Evolutionary conservation across 1,140 invertebrate species (phyloP).

Genomic region (Platyscapa corneri): DNA sequence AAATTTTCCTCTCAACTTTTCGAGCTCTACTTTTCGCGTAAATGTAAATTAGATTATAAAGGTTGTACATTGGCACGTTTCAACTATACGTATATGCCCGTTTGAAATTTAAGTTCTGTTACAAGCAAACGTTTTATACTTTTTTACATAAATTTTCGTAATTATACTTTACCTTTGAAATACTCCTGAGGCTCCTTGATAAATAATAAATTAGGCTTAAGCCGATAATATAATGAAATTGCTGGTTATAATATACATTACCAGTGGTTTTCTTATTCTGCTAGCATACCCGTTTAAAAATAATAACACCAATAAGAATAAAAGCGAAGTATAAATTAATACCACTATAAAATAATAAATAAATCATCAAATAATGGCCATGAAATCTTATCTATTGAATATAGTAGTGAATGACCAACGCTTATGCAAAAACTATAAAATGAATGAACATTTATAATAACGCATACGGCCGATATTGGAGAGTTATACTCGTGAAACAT

Average conservation of each 20-base stretch:
- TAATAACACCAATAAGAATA: not conserved
- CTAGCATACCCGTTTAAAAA: not conserved
- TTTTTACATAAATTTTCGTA: too few relatives aligned
- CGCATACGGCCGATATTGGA: not conserved
- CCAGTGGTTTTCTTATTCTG: not conserved
- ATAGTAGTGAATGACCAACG: slow-evolving; percentile 14
- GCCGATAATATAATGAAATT: too few relatives aligned
- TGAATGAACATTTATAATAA: not conserved
- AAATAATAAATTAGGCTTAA: too few relatives aligned
- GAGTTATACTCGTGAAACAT: not conserved
- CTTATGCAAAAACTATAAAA: slow-evolving; percentile 20
- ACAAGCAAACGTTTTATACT: too few relatives aligned
- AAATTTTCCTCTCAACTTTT: too few relatives aligned
- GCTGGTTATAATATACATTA: not conserved
- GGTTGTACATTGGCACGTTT: too few relatives aligned
- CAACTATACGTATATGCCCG: too few relatives aligned
- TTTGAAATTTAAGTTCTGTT: too few relatives aligned
- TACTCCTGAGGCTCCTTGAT: too few relatives aligned
- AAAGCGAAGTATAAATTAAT: slow-evolving; percentile 1
- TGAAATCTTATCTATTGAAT: not conserved
- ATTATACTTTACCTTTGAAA: too few relatives aligned
- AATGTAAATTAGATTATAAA: too few relatives aligned
- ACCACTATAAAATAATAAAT: not conserved
- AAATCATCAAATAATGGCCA: not conserved
- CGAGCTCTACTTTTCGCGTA: too few relatives aligned